Percentiles rank a stretch among this genome's conserved stretches.
Conservation (phyloP, 2,113 vertebrate species). For the Apaloderma vittatum region DNA sequence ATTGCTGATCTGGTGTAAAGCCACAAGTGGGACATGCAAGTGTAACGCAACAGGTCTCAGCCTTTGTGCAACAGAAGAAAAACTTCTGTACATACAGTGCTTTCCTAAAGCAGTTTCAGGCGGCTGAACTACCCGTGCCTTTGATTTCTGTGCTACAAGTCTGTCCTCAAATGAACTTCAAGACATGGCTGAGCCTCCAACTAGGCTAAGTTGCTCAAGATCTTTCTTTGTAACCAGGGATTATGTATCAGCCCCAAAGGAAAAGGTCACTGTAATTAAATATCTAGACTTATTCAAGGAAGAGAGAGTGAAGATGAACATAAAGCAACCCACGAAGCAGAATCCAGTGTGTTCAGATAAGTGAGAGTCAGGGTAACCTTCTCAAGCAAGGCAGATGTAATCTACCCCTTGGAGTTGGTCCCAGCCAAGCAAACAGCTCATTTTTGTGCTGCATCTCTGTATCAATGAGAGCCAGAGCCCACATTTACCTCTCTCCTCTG, state of each 20-base stretch:
- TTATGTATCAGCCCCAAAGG: neutral
- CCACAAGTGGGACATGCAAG: neutral
- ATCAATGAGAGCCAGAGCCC: neutral
- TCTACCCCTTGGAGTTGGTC: neutral
- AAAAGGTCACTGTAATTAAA: neutral
- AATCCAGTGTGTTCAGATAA: neutral
- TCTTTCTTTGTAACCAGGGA: neutral
- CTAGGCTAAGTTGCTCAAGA: neutral
- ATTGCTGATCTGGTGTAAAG: neutral
- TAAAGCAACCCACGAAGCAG: neutral
- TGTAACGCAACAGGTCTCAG: neutral
- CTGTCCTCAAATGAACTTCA: neutral
- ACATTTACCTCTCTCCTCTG: neutral
- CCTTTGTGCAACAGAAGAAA: neutral
- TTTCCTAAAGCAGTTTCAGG: neutral
- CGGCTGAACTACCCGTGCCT: neutral
- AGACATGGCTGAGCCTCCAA: neutral
- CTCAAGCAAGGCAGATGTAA: neutral
- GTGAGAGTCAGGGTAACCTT: neutral
- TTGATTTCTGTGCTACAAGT: neutral
- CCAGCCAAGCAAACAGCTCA: neutral
- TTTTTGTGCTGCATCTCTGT: neutral
- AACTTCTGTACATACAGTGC: neutral
- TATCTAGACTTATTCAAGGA: neutral
- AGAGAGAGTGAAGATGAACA: neutral